Percentiles rank a stretch among this genome's conserved stretches.
Evolutionary conservation across 2,888 invertebrate species (phyloP).

Genomic region (Mythimna lalbum): DNA sequence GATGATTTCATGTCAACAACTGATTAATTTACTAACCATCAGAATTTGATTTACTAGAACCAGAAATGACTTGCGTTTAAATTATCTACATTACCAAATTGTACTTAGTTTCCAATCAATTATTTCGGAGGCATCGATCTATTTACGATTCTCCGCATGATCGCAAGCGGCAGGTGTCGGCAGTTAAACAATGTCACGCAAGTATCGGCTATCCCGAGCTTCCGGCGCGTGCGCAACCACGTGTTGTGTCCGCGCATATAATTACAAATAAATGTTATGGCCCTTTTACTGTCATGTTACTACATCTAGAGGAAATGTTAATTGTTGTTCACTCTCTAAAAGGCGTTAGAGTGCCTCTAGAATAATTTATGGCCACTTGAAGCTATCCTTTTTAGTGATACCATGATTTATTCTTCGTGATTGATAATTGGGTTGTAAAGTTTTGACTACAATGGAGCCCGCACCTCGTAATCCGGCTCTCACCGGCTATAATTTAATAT

Average conservation of each 20-base stretch:
- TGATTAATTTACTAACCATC: background rate
- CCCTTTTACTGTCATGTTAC: conserved; percentile 73
- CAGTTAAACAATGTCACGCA: conserved; percentile 76
- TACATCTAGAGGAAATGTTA: conserved; percentile 73
- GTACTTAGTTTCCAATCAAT: conserved; percentile 39
- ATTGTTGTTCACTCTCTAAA: conserved; percentile 61
- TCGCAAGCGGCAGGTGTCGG: conserved; percentile 74
- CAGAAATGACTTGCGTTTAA: background rate
- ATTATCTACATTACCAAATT: conserved; percentile 19
- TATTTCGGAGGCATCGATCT: conserved; percentile 68
- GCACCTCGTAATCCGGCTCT: conserved; percentile 81
- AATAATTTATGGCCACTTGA: conserved; percentile 52
- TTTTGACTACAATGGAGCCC: conserved; percentile 81
- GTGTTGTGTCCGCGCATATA: conserved; percentile 72
- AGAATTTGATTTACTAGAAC: background rate
- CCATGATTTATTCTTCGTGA: conserved; percentile 58
- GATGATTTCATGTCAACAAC: background rate
- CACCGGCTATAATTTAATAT: conserved; percentile 89
- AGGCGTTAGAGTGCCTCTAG: conserved; percentile 44
- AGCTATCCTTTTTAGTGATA: conserved; percentile 51
- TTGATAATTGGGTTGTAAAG: conserved; percentile 73
- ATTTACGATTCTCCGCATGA: conserved; percentile 77
- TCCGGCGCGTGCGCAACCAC: conserved; percentile 86
- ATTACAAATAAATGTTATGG: conserved; percentile 72
- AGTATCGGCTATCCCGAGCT: conserved; percentile 71